Evolutionary conservation across 2,888 invertebrate species (phyloP).

Genomic region (Apoda limacodes): DNA sequence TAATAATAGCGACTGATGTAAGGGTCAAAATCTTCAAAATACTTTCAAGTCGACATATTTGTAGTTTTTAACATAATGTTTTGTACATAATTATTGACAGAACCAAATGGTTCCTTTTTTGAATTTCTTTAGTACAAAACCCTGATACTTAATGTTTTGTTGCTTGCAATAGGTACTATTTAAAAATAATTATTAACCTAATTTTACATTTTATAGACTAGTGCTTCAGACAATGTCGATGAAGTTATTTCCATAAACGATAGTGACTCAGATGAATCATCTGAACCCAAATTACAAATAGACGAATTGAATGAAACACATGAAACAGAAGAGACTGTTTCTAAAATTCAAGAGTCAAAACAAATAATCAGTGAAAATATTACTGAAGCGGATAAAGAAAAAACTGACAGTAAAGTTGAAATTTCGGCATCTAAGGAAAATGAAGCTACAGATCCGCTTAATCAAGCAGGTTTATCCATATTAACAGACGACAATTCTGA

Average conservation of each 20-base stretch:
- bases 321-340: constrained; percentile 9
- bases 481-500: constrained; percentile 53
- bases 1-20: no score
- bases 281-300: constrained; percentile 23
- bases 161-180: no score
- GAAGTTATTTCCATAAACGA: constrained; percentile 41
- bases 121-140: no score
- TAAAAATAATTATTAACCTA: constrained; percentile 16
- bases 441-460: constrained; percentile 32
- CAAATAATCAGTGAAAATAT: constrained; percentile 4
- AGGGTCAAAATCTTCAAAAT: no score
- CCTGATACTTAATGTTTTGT: no score
- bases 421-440: constrained; percentile 8
- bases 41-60: no score
- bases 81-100: no score
- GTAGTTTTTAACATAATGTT: no score
- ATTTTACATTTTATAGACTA: constrained; percentile 22
- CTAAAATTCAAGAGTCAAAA: constrained; percentile 9
- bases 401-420: constrained; percentile 7
- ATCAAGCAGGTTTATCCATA: constrained; percentile 40
- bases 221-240: constrained; percentile 23
- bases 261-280: constrained; percentile 31
- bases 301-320: no score
- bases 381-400: constrained; percentile 5
- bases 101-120: no score